Percentiles rank a stretch among this genome's conserved stretches.
Evolutionary conservation across 2,113 vertebrate genomes (phyloP).

Genomic region (Stictonetta naevosa): DNA sequence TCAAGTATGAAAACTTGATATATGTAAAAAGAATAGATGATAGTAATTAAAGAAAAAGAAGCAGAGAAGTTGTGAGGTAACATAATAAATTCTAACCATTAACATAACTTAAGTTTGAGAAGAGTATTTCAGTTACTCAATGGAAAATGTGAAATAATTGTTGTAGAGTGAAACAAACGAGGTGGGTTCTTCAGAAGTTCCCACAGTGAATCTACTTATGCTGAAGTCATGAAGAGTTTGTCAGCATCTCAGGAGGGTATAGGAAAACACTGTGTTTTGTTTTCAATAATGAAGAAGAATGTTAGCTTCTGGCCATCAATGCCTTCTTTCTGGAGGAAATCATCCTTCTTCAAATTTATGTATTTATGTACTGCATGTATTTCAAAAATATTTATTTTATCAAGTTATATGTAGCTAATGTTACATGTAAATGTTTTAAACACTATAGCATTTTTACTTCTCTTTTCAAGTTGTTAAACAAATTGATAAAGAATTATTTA

Average conservation of each 20-base stretch:
- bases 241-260: background rate
- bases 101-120: background rate
- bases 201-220: background rate
- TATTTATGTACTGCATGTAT: background rate
- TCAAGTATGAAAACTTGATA: background rate
- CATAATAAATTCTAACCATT: background rate
- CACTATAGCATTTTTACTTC: background rate
- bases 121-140: background rate
- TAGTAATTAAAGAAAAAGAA: background rate
- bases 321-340: background rate
- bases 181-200: background rate
- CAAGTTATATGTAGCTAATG: background rate
- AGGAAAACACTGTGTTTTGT: background rate
- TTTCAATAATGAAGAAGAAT: background rate
- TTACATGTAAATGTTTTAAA: background rate
- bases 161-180: background rate
- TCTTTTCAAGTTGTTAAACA: background rate
- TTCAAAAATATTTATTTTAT: background rate
- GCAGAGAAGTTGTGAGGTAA: background rate
- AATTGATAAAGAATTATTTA: background rate
- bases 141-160: background rate
- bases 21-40: background rate
- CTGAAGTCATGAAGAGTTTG: background rate
- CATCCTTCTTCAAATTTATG: background rate
- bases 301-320: background rate